Conservation (phyloP, 1,140 invertebrate species). For the Heterodera carotae region DNA sequence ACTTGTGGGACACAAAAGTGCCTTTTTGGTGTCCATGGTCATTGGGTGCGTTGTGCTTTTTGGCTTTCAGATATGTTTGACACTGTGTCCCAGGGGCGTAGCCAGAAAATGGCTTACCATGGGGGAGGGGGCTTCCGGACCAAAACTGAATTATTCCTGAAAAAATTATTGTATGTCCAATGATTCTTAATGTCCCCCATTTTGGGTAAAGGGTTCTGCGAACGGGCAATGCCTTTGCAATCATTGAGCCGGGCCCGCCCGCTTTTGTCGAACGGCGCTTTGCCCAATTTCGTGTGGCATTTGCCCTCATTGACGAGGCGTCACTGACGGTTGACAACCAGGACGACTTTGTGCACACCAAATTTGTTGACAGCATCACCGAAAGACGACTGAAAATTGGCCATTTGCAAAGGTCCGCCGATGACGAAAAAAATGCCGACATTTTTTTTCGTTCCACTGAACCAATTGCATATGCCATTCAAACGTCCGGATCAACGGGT, state of each 20-base stretch:
- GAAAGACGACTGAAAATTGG: background rate
- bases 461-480: constrained; percentile 32
- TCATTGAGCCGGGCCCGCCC: constrained; percentile 4
- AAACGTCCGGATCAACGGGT: constrained; percentile 40
- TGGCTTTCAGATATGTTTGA: too few relatives aligned
- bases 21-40: constrained; percentile 14
- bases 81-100: background rate
- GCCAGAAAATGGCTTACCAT: background rate
- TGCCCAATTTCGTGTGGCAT: background rate
- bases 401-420: background rate
- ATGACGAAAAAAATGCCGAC: background rate
- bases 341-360: background rate
- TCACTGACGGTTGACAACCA: background rate
- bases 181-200: too few relatives aligned
- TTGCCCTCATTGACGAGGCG: background rate
- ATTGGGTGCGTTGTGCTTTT: constrained; percentile 21
- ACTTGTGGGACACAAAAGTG: constrained; percentile 15
- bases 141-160: too few relatives aligned
- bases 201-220: background rate
- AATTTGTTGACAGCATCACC: background rate
- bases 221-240: background rate
- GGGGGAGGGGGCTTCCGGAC: too few relatives aligned
- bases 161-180: too few relatives aligned
- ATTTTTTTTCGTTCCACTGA: background rate
- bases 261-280: background rate